phyloP scores from a whole-genome alignment of 2,888 invertebrate genomes.

The Cephus rjabovi region DNA sequence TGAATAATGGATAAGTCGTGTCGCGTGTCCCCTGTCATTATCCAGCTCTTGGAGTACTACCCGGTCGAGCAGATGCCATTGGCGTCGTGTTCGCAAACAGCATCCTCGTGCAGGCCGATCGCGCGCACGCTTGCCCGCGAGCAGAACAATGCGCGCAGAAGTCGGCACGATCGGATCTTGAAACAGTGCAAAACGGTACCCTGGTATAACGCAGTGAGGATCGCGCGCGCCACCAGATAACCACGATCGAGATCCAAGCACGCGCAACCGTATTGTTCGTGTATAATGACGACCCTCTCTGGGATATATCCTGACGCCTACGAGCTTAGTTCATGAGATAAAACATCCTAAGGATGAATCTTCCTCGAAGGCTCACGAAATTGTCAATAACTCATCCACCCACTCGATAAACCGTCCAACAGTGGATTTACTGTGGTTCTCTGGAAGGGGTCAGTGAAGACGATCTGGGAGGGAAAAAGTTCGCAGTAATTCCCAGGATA shows the following conservation, averaged over 20 bases:
- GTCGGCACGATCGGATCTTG: background rate
- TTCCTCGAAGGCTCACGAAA: background rate
- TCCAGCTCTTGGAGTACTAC: slow-evolving; percentile 21
- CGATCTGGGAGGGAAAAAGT: background rate
- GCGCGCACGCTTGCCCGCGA: slow-evolving; percentile 1
- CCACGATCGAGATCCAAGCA: background rate
- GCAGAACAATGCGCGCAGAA: background rate
- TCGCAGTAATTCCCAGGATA: background rate
- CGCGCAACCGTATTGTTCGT: background rate
- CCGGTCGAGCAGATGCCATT: slow-evolving; percentile 16
- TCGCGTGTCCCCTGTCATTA: slow-evolving; percentile 65
- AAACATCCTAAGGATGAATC: background rate
- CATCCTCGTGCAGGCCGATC: slow-evolving; percentile 5
- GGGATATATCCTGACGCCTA: background rate
- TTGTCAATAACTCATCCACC: background rate
- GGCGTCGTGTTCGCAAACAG: slow-evolving; percentile 12
- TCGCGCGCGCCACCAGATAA: background rate
- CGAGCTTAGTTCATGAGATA: background rate
- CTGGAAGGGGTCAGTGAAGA: background rate
- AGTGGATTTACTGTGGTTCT: background rate
- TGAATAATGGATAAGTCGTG: slow-evolving; percentile 65
- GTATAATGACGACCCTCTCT: background rate
- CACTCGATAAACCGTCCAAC: background rate
- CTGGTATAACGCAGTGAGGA: background rate
- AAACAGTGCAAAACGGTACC: background rate